These are phyloP conservation scores for Dicrurus megarhynchus DNA, from an alignment of 2,113 vertebrate species.

Conservation along the genomic window DNA sequence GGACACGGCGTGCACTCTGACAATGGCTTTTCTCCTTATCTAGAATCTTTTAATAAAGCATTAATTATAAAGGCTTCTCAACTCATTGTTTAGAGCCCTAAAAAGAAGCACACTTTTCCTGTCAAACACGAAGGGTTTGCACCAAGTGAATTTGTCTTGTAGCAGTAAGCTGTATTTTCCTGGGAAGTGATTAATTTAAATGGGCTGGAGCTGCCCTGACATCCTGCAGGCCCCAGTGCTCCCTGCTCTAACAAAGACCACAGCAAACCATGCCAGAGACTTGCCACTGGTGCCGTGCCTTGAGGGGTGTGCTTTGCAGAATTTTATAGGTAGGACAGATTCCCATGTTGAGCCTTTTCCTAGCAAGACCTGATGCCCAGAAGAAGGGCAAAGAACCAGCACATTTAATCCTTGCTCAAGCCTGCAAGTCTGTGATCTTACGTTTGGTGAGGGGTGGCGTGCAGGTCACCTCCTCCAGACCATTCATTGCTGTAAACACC, in stretches of 20 bases:
- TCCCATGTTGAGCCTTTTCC: neutral
- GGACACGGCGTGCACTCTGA: neutral
- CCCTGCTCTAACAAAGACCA: accelerated
- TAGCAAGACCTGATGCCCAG: neutral
- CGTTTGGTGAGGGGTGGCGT: neutral
- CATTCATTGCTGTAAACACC: neutral
- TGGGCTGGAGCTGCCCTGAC: neutral
- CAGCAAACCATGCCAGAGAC: neutral
- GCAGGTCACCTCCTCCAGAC: neutral
- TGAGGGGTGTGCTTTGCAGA: neutral
- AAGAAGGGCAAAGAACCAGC: neutral
- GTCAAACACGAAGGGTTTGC: neutral
- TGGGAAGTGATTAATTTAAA: slow-evolving; percentile 1
- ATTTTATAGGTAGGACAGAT: neutral
- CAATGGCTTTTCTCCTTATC: slow-evolving; percentile 28
- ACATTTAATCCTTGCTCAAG: neutral
- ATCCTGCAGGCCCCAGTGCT: accelerated
- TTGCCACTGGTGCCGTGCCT: accelerated
- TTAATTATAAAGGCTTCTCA: slow-evolving; percentile 57
- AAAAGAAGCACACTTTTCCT: neutral
- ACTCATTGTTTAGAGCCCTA: slow-evolving; percentile 50
- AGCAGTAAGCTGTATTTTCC: neutral
- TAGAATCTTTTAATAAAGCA: slow-evolving; percentile 34
- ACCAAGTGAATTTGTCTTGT: neutral
- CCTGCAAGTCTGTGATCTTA: neutral